Evolutionary conservation across 2,113 vertebrate species (phyloP), one percentile per base, ranked within the genome.

Genomic region (Pitta sordida): DNA sequence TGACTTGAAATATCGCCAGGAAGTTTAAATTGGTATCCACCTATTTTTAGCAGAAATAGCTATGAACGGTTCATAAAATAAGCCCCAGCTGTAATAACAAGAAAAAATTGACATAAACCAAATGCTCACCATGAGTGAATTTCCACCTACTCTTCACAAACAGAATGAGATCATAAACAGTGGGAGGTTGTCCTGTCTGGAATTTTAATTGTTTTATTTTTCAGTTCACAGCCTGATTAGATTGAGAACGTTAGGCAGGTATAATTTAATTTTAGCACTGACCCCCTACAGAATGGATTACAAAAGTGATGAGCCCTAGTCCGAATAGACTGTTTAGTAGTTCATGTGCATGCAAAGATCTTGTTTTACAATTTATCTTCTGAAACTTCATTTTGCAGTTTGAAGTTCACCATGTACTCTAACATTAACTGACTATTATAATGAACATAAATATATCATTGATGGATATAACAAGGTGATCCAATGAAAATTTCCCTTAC

Each of bases 191-290:
- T 86, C 80, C 86, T 91, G 24, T 78, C 76, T 96, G 91, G 97
- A 94, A 96, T 94, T 98, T 96, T 96, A 94, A 96, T 95, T 95
- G 70, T 95, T 91, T 95, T 96, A 93, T 93, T 96, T 96, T 96
- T 92, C 96, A 95, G 81, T 93, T 67, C 69, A 78, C 63, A 93
- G 95, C 51, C 90, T 97, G 91, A 93, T 96, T 96, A 95, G 93
- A 95, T 82, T 96, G 91, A 91, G 87, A 83, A 92, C 88, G 43
- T 68, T 93, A 91, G 37, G 93, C 91, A 96, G 94, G 91, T 95
- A 96, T 93, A 91, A 96, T 87, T 97, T 91, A 96, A 91, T 95
- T 95, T 96, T 90, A 96, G 67, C 77, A 68, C 83, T 86, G 93
- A 94, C 83, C 69, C 91, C 93, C 88, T 97, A 43, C 62, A 90